Base-by-base conservation (phyloP, 2,888 invertebrate species). In the Drosophila acutilabella region DNA sequence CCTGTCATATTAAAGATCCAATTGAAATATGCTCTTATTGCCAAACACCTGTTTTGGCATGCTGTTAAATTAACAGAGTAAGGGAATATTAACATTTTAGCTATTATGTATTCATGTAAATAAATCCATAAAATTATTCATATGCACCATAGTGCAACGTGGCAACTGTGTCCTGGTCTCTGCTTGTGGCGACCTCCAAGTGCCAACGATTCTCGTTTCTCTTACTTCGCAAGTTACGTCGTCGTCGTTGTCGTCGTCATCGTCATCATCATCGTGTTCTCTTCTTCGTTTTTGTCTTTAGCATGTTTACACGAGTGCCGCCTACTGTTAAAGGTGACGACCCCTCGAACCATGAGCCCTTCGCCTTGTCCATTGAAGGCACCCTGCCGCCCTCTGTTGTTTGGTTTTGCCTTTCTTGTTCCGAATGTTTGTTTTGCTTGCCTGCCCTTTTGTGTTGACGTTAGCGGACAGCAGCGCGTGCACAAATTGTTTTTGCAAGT, bases 271-370 rank as follows among this genome's bases (percentile, higher is more conserved):
- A 8, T n/a, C 26, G 26, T 44, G 36, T 52, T 47, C 13, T 62
- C 50, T 52, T 42, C 68, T 41, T 47, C 26, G 40, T 48, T 65
- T 50, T 60, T 71, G 68, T 61, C 68, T 54, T 42, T 42, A 30
- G 40, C 60, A 65, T 83, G 87, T 77, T 81, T 79, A 86, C 87
- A 86, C 69, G 78, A 66, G 69, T 76, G 68, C 73, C 78, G 81
- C 84, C 82, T 83, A 77, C 84, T 81, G 80, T 68, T 87, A 80
- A 81, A 81, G 82, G 87, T 87, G 87, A 68, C 61, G 84, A 83
- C 79, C 81, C 70, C 51, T 47, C 48, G 52, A 45, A 56, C 62
- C 56, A 56, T 69, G 13, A 62, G 65, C 62, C 67, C 60, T 66
- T 65, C 67, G 69, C 59, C 68, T 56, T n/a, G 50, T 42, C 51